Evolutionary conservation across 2,113 vertebrate genomes (phyloP).

Genomic region (Trogon melanurus): DNA sequence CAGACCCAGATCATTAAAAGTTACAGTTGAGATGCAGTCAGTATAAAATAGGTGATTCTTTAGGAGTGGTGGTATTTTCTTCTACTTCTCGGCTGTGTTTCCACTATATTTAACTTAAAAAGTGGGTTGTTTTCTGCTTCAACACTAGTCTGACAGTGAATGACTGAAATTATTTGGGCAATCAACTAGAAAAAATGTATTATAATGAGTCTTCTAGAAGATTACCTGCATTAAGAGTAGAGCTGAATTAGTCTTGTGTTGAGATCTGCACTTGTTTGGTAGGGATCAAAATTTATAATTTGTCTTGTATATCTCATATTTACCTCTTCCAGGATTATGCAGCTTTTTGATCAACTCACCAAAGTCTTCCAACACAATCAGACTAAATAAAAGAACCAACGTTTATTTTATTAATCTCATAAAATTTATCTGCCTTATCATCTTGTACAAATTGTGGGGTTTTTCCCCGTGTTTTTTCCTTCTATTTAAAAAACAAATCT

Average conservation of each 20-base stretch:
- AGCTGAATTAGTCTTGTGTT: background rate
- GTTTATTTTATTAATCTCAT: background rate
- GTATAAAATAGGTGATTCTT: background rate
- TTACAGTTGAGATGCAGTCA: background rate
- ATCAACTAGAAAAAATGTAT: background rate
- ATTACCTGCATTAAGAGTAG: background rate
- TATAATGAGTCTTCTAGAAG: background rate
- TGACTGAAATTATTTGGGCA: background rate
- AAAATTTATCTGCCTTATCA: background rate
- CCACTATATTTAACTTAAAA: background rate
- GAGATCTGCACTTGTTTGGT: background rate
- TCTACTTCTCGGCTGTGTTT: background rate
- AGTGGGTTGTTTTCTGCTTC: background rate
- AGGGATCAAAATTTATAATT: background rate
- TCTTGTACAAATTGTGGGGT: background rate
- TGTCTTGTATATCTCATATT: background rate
- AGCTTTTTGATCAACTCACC: background rate
- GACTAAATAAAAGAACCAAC: background rate
- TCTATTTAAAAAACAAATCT: background rate
- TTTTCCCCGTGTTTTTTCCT: background rate
- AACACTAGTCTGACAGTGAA: background rate
- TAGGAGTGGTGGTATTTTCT: background rate
- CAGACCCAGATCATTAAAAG: slow-evolving; percentile 8
- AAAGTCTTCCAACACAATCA: background rate
- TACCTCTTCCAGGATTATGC: background rate